Conservation (phyloP, 2,113 vertebrate species). For the Ovibos moschatus region DNA sequence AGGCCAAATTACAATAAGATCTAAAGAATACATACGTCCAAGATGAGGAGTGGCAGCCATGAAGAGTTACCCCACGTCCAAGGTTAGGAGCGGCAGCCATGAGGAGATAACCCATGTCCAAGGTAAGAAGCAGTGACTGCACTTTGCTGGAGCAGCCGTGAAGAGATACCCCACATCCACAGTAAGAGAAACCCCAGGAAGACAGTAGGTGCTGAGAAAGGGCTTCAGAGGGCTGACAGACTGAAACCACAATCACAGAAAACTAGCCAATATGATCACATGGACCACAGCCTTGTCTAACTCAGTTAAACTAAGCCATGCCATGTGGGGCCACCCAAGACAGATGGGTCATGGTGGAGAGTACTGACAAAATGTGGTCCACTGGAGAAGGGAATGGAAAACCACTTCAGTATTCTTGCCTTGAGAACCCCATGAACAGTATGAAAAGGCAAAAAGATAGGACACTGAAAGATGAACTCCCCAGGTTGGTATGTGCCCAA, state of each 20-base stretch:
- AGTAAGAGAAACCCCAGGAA: background rate
- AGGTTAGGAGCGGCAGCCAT: background rate
- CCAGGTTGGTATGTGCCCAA: background rate
- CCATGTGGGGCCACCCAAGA: background rate
- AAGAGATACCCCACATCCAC: background rate
- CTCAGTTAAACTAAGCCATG: background rate
- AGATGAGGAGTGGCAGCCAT: fast-evolving
- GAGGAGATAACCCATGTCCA: background rate
- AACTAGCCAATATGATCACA: background rate
- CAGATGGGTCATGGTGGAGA: background rate
- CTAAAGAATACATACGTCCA: background rate
- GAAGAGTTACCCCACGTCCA: background rate
- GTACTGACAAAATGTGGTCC: background rate
- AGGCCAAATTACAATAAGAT: background rate
- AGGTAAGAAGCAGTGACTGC: background rate
- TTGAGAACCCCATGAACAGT: background rate
- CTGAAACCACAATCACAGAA: background rate
- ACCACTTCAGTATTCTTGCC: background rate
- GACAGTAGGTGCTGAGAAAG: background rate
- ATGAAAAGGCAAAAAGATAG: background rate
- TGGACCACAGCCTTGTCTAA: background rate
- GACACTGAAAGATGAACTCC: background rate
- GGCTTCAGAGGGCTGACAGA: background rate
- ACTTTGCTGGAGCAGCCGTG: background rate
- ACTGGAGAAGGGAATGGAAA: background rate